Evolutionary conservation across 2,797 vertebrate genomes (phyloP), one percentile per base, ranked within the genome.

Genomic region (Crax fasciolata): DNA sequence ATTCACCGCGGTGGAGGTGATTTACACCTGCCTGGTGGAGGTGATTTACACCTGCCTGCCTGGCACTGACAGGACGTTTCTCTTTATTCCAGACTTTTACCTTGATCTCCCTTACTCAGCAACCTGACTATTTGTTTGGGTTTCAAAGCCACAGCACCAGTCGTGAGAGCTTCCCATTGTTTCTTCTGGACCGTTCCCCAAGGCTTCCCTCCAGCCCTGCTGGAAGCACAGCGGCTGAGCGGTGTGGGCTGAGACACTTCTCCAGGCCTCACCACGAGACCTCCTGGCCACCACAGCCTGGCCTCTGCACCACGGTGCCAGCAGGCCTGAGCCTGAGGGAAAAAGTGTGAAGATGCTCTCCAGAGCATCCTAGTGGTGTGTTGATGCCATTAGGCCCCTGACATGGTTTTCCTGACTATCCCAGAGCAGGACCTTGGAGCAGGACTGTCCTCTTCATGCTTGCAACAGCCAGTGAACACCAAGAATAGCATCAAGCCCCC

Each of bases 41-140:
- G 66, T 74, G 92, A 95, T 93, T 86, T 81, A 88, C 84, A 32
- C 7, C 14, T 2, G 44, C 38, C 81, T 39, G 49, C 59, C 59
- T 66, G 48, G 57, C 5, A 2, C 32, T 71, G 90, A 77, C 81
- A 82, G 84, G 71, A 25, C 76, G 59, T 79, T 96, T 90, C 80
- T 90, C 85, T 82, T 88, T 90, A 73, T 93, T 83, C 74, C 30
- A 30, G 71, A 35, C 35, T 35, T 35, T 35, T 35, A 35, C 35
- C 28, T 94, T 93, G 58, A 90, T 91, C 88, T 94, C 77, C 62
- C 70, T 90, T 86, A 78, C 51, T 78, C 75, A 90, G 90, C 74
- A 88, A 35, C 9, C 8, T 0, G 0, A 48, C 18, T 84, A 66
- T 46, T 66, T 70, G 21, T 55, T 87, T 84, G 78, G 71, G 59